Conservation (phyloP, 2,113 vertebrate species). For the Phaetusa simplex region DNA sequence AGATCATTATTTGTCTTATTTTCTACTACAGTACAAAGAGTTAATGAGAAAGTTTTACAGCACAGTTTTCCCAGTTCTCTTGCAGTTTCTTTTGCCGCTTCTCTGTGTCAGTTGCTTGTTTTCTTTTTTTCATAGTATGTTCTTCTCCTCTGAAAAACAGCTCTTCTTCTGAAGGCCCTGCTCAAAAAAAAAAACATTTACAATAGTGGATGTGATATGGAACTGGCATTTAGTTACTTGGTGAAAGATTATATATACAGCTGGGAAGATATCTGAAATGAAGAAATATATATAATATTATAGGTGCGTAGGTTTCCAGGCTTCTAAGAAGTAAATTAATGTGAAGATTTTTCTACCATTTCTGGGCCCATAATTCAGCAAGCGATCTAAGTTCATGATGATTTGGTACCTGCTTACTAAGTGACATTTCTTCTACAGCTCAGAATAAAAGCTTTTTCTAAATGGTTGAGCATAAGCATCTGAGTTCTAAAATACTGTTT, state of each 20-base stretch:
- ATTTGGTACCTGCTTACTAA: neutral
- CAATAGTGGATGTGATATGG: neutral
- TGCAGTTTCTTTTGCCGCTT: slow-evolving; percentile 85
- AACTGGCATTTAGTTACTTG: neutral
- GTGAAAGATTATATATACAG: neutral
- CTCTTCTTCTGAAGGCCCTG: slow-evolving; percentile 85
- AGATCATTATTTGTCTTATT: neutral
- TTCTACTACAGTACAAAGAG: neutral
- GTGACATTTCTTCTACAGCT: neutral
- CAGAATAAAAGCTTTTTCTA: neutral
- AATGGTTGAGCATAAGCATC: neutral
- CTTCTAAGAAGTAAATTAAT: neutral
- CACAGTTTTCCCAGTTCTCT: slow-evolving; percentile 94
- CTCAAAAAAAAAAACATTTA: slow-evolving; percentile 3
- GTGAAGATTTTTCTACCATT: neutral
- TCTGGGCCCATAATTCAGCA: neutral
- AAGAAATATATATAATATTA: neutral
- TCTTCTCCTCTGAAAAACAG: slow-evolving; percentile 70
- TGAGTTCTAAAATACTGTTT: neutral
- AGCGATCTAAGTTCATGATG: neutral
- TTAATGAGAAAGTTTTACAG: slow-evolving; percentile 72
- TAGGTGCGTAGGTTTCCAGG: neutral
- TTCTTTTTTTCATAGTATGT: slow-evolving; percentile 45
- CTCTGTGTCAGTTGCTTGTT: slow-evolving; percentile 70
- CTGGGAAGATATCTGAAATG: neutral